A percentile compares a stretch with the other conserved stretches of the same genome.
Conservation (phyloP, 2,113 vertebrate species). For the Ahaetulla prasina region DNA sequence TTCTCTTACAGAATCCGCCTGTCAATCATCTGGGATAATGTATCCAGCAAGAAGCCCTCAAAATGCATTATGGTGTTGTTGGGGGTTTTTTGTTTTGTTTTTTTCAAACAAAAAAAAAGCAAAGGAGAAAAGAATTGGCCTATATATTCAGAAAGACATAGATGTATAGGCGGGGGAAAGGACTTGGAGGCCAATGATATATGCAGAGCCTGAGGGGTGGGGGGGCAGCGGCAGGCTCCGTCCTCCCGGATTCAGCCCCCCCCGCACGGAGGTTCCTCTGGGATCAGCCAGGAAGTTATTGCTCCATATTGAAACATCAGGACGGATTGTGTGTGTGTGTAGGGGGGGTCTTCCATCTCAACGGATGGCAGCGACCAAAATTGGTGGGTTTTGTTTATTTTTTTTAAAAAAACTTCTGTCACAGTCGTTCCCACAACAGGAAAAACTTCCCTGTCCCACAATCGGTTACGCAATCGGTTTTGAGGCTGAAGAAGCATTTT, state of each 20-base stretch:
- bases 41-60: background rate
- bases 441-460: constrained; percentile 43
- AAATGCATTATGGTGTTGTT: no score
- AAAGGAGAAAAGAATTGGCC: background rate
- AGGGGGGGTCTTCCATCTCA: constrained; percentile 54
- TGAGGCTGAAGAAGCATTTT: no score
- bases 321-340: constrained; percentile 38
- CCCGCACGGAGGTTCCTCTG: constrained; percentile 47
- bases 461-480: background rate
- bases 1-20: background rate
- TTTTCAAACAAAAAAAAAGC: background rate
- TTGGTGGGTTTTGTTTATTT: constrained; percentile 58
- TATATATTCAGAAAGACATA: constrained; percentile 29
- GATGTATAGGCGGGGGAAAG: constrained; percentile 37
- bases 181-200: constrained; percentile 40
- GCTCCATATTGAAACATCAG: constrained; percentile 61
- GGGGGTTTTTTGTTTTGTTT: background rate
- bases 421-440: constrained; percentile 50
- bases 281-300: constrained; percentile 60
- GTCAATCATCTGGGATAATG: rapidly evolving
- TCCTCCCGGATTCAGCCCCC: constrained; percentile 39
- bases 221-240: constrained; percentile 14
- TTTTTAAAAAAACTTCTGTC: constrained; percentile 51
- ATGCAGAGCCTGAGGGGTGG: constrained; percentile 39
- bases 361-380: constrained; percentile 60